phyloP scores from a whole-genome alignment of 2,113 vertebrate genomes.

The Orycteropus afer region DNA sequence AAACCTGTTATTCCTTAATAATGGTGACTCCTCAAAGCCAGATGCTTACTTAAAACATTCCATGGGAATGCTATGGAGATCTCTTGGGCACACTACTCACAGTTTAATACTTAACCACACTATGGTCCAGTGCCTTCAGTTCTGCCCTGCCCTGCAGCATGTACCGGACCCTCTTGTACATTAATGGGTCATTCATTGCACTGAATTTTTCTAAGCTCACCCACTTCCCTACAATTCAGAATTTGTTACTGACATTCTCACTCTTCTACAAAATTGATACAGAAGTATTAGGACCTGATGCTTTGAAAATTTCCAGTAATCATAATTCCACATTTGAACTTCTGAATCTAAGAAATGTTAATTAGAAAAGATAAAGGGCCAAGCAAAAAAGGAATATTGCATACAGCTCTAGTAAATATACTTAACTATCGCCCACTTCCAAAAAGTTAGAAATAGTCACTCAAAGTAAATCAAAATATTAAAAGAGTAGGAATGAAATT shows the following conservation, averaged over 20 bases:
- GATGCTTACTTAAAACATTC: conserved; percentile 53
- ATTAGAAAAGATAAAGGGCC: conserved; percentile 33
- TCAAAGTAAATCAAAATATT: conserved; percentile 43
- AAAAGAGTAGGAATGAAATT: conserved; percentile 34
- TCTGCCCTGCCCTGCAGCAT: conserved; percentile 66
- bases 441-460: conserved; percentile 39
- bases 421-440: not conserved
- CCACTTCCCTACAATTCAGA: conserved; percentile 30
- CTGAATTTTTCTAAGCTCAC: conserved; percentile 61
- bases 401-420: not conserved
- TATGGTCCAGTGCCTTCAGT: conserved; percentile 58
- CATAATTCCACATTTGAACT: conserved; percentile 30
- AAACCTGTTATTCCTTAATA: not conserved
- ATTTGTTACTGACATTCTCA: conserved; percentile 43
- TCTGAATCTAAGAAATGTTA: not conserved
- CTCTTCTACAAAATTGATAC: conserved; percentile 57
- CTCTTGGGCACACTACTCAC: not conserved
- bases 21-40: conserved; percentile 41
- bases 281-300: conserved; percentile 4
- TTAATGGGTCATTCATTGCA: conserved; percentile 27
- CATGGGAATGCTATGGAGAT: not conserved
- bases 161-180: conserved; percentile 56
- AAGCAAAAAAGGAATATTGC: not conserved
- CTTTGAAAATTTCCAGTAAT: conserved; percentile 50
- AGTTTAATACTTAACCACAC: conserved; percentile 74